A percentile compares a stretch with the other conserved stretches of the same genome.
phyloP scores from a whole-genome alignment of 1,140 invertebrate species.

The Philopotamus ludificatus region DNA sequence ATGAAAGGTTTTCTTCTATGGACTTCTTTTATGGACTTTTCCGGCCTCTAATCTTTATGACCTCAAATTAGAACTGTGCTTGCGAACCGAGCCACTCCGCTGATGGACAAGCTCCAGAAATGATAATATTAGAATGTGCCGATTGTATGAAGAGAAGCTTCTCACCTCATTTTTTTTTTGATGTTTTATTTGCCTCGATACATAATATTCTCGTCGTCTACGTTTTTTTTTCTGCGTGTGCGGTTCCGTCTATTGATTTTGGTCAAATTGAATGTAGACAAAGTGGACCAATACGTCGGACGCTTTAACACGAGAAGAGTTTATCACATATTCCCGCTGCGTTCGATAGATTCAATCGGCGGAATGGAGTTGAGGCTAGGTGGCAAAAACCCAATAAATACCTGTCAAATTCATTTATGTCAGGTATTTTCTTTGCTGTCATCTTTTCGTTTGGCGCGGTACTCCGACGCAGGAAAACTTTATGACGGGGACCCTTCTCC shows the following conservation, averaged over 20 bases:
- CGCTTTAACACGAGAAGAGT: neutral
- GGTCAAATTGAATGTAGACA: no score
- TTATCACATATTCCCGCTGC: neutral
- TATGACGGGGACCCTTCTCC: slow-evolving; percentile 6
- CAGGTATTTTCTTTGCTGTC: slow-evolving; percentile 10
- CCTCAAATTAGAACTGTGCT: neutral
- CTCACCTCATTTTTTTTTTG: no score
- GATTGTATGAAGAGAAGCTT: no score
- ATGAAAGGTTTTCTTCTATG: slow-evolving; percentile 3
- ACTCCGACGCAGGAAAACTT: neutral
- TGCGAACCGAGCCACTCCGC: neutral
- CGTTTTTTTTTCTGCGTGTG: no score
- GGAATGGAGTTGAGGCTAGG: neutral
- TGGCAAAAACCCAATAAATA: slow-evolving; percentile 21
- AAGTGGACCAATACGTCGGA: no score
- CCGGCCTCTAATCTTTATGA: neutral
- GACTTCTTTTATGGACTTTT: neutral
- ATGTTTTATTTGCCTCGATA: no score
- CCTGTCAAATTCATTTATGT: slow-evolving; percentile 28
- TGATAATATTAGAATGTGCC: no score
- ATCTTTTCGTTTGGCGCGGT: slow-evolving; percentile 15
- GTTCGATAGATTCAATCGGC: neutral
- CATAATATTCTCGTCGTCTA: no score
- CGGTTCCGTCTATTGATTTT: no score
- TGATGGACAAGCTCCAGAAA: no score